Conservation (phyloP, 2,113 vertebrate species). For the Colistium nudipinnis region DNA sequence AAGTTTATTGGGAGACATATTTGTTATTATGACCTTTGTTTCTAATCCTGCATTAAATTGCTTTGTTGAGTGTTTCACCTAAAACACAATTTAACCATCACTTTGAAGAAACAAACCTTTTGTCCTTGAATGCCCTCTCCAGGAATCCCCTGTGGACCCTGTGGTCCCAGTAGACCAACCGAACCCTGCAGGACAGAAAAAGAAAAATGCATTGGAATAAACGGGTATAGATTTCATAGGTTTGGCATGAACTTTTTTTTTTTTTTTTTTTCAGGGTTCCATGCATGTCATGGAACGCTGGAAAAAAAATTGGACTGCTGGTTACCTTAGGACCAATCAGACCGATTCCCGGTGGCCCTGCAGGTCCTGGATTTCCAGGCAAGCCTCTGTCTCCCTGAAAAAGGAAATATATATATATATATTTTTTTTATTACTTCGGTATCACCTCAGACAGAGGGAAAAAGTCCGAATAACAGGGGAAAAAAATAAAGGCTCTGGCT, state of each 20-base stretch:
- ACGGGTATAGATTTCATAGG: background rate
- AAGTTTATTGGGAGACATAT: too few relatives aligned
- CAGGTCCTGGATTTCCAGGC: conserved; percentile 78
- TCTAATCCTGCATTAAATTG: too few relatives aligned
- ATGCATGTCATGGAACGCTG: background rate
- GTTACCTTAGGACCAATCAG: conserved; percentile 83
- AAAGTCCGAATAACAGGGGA: background rate
- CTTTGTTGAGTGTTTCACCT: too few relatives aligned
- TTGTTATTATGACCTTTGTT: too few relatives aligned
- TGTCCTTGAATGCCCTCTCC: conserved; percentile 80
- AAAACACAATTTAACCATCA: too few relatives aligned
- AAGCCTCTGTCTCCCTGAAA: conserved; percentile 84
- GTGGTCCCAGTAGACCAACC: conserved; percentile 70
- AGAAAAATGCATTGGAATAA: background rate
- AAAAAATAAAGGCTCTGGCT: background rate
- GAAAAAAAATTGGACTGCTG: too few relatives aligned
- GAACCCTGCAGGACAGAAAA: conserved; percentile 79
- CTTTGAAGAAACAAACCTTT: too few relatives aligned
- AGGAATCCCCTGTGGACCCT: conserved; percentile 70
- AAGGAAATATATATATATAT: background rate
- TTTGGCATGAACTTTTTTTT: background rate
- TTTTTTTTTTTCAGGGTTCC: background rate
- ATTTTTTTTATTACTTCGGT: background rate
- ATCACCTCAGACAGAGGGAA: background rate
- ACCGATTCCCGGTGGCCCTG: conserved; percentile 78